A percentile compares a stretch with the other conserved stretches of the same genome.
Conservation (phyloP, 1,140 invertebrate genomes). For the Gonioctena quinquepunctata region DNA sequence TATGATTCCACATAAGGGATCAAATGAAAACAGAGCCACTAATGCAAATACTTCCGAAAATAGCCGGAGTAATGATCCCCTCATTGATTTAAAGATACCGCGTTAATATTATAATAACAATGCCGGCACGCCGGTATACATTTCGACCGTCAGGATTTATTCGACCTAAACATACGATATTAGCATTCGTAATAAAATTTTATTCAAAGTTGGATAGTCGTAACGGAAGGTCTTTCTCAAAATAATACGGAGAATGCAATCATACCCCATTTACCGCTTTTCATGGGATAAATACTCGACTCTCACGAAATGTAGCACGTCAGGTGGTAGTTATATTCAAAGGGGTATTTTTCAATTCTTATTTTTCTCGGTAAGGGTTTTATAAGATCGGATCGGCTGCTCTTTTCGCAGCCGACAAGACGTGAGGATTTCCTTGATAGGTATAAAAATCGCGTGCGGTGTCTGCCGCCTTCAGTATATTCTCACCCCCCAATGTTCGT, state of each 20-base stretch:
- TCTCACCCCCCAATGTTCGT: no score
- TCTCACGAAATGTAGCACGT: slow-evolving; percentile 9
- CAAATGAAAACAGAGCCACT: background rate
- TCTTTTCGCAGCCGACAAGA: no score
- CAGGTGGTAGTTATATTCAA: slow-evolving; percentile 6
- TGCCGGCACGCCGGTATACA: slow-evolving; percentile 5
- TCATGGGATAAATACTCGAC: slow-evolving; percentile 1
- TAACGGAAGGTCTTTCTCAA: slow-evolving; percentile 14
- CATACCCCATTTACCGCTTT: slow-evolving; percentile 6
- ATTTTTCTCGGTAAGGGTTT: no score
- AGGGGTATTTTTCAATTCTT: background rate
- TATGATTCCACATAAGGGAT: no score
- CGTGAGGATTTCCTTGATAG: no score
- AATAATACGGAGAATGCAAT: slow-evolving; percentile 16
- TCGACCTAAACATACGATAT: slow-evolving; percentile 12
- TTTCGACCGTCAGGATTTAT: slow-evolving; percentile 10
- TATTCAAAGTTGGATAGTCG: slow-evolving; percentile 13
- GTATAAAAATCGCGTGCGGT: no score
- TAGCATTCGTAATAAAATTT: slow-evolving; percentile 21
- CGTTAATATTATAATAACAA: slow-evolving; percentile 11
- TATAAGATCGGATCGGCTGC: no score
- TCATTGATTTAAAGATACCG: slow-evolving; percentile 7
- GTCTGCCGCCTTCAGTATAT: no score
- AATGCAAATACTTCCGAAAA: background rate
- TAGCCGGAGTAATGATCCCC: background rate